Conservation (phyloP, 2,113 vertebrate genomes). For the Saccopteryx leptura region DNA sequence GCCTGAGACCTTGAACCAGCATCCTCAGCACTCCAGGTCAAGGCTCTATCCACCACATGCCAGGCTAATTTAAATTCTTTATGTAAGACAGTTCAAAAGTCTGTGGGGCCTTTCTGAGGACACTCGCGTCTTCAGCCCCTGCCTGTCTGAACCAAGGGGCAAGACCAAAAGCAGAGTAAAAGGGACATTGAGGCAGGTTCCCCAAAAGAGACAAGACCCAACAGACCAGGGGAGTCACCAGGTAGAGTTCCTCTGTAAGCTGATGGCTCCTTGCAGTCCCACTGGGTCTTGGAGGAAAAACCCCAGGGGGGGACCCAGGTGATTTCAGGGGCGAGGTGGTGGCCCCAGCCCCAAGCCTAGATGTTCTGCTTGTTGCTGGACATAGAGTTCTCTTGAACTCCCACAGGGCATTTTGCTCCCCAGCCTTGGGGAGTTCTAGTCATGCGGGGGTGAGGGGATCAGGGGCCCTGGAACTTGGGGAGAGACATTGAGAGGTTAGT, state of each 20-base stretch:
- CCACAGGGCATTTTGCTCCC: background rate
- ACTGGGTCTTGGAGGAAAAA: background rate
- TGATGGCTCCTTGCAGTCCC: background rate
- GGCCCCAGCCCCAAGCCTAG: background rate
- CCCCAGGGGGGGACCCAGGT: background rate
- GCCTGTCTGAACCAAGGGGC: slow-evolving; percentile 83
- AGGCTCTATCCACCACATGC: too few species aligned
- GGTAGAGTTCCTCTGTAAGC: background rate
- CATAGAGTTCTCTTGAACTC: background rate
- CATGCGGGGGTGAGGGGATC: too few species aligned
- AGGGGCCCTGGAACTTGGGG: background rate
- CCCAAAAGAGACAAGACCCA: slow-evolving; percentile 74
- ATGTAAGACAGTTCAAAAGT: background rate
- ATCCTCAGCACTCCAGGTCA: too few species aligned
- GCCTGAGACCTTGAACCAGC: too few species aligned
- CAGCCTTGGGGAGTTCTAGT: background rate
- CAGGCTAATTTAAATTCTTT: slow-evolving; percentile 75
- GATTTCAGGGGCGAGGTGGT: background rate
- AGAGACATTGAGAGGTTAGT: too few species aligned
- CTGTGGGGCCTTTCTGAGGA: background rate
- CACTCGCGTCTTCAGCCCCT: slow-evolving; percentile 77
- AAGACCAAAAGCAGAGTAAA: slow-evolving; percentile 64
- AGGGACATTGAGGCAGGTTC: slow-evolving; percentile 78
- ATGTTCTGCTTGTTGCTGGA: too few species aligned
- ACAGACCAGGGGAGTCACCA: background rate